These are phyloP conservation scores for Halictus rubicundus DNA, from an alignment of 1,140 invertebrate genomes.

Conservation along the genomic window DNA sequence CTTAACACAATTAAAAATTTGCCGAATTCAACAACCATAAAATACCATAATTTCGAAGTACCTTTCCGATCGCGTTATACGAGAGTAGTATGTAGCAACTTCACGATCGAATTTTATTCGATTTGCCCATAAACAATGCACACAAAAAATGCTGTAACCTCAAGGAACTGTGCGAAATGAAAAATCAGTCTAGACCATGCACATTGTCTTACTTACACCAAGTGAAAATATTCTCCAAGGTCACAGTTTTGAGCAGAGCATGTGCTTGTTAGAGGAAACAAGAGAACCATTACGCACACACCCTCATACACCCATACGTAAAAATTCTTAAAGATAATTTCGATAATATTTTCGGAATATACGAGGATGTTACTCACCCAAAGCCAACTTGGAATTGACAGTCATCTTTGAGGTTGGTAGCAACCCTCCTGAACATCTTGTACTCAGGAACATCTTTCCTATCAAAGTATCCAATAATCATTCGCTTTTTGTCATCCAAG, in stretches of 20 bases:
- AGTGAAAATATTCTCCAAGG: constrained; percentile 75
- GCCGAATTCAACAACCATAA: no score
- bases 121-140: not conserved
- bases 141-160: not conserved
- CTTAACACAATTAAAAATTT: no score
- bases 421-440: constrained; percentile 89
- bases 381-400: constrained; percentile 96
- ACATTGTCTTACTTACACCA: constrained; percentile 74
- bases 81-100: no score
- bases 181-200: not conserved
- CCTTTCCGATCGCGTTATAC: no score
- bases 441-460: constrained; percentile 90
- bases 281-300: constrained; percentile 34
- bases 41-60: no score
- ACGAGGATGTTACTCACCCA: constrained; percentile 84
- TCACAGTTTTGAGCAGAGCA: constrained; percentile 78
- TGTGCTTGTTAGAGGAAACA: constrained; percentile 76
- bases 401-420: constrained; percentile 95
- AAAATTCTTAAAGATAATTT: not conserved
- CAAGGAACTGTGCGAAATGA: not conserved
- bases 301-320: not conserved
- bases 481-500: constrained; percentile 93
- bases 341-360: not conserved
- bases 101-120: no score
- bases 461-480: constrained; percentile 97